Evolutionary conservation across 2,888 invertebrate species (phyloP), one percentile per base, ranked within the genome.

Genomic region (Strigamia transsilvanica): DNA sequence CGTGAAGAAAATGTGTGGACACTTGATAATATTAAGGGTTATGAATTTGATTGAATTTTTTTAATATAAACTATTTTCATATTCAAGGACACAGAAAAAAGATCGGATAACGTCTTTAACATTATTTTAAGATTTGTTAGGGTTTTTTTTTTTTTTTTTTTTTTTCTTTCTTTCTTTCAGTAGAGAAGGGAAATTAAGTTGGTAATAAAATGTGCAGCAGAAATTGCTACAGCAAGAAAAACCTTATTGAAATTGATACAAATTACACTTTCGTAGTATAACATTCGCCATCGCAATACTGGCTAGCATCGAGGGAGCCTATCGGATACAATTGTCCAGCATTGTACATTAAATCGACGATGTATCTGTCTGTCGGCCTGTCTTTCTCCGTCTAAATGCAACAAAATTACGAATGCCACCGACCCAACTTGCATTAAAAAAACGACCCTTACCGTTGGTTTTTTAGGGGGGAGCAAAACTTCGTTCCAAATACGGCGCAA

Each of bases 401-500:
- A 18, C 42, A 27, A 27, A 27, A 27, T 42, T 1, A 41, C 42
- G 23, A 34, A 27, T 23, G n/a, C 5, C 23, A 41, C 13, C 38
- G 41, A n/a, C 12, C 18, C 4, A 23, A 0, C 13, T 23, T 4
- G 13, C 32, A 18, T 27, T 27, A n/a, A n/a, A 18, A 73, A 73
- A 73, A 18, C 7, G 9, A 27, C 27, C 10, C 13, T n/a, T 46
- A 80, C 80, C 80, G 56, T n/a, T 13, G 15, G 27, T 7, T 18
- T 13, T 56, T 80, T 80, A 4, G 32, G 12, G 1, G 80, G 46
- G 2, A 80, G 21, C 6, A 46, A 56, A 27, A 80, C 56, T 27
- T 80, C 80, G 21, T 80, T 80, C 80, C 80, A 80, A 23, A 41
- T 32, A 56, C 80, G 46, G 6, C 27, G 32, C 15, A 56, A 32